phyloP scores from a whole-genome alignment of 2,113 vertebrate genomes.

The Urocynchramus pylzowi region DNA sequence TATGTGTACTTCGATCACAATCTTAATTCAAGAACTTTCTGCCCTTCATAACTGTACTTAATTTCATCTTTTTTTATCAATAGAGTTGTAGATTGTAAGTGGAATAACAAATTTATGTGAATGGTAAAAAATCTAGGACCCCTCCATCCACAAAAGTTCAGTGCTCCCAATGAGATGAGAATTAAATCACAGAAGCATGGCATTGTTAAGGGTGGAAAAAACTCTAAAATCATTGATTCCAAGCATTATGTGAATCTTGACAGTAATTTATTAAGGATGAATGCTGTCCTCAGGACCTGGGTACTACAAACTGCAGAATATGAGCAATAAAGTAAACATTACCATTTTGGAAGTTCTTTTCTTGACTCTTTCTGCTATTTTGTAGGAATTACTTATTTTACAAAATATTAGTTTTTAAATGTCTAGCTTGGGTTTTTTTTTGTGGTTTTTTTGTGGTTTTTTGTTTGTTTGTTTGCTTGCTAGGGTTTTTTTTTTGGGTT shows the following conservation, averaged over 20 bases:
- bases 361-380: not conserved
- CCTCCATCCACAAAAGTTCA: rapidly evolving
- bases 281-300: not conserved
- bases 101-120: not conserved
- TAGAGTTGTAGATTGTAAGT: not conserved
- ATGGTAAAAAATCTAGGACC: not conserved
- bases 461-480: no score
- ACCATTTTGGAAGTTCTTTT: not conserved
- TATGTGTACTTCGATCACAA: not conserved
- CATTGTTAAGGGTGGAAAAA: not conserved
- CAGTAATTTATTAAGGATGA: not conserved
- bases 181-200: not conserved
- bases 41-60: not conserved
- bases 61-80: not conserved
- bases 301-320: not conserved
- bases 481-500: no score
- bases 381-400: not conserved
- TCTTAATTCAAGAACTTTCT: not conserved
- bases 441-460: no score
- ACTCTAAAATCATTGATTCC: not conserved
- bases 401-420: not conserved
- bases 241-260: not conserved
- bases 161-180: not conserved
- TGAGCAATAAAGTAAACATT: not conserved
- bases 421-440: not conserved